Evolutionary conservation across 2,797 vertebrate species (phyloP), one percentile per base, ranked within the genome.

Genomic region (Anisognathus igniventris): DNA sequence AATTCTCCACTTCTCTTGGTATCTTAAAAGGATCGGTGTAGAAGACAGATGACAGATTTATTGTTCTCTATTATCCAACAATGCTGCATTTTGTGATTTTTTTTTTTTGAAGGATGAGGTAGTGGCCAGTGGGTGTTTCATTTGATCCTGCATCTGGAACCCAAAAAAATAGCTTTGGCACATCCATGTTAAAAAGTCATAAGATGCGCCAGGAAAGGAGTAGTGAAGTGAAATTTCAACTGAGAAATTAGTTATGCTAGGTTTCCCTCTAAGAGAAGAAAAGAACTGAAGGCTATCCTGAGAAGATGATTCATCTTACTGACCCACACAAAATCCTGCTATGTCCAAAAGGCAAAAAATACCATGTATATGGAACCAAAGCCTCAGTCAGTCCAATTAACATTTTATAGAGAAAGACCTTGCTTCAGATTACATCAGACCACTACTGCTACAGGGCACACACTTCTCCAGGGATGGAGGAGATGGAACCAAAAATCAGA

Each of bases 91-190:
- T 79, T 35, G 12, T n/a, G n/a, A 3, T 25, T 42, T 56, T 4
- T 30, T 10, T 66, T 28, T 51, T 31, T n/a, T 25, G 12, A n/a
- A 51, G 11, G 13, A 16, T 53, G 20, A 3, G 1, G 6, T 28
- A 2, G 10, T 7, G 3, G 4, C 4, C 17, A 10, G 5, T 8
- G 13, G 5, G 2, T 45, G 17, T 44, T 37, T 57, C 5, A 45
- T 65, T 60, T 57, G 25, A 61, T 9, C 14, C 45, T 84, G 19
- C 21, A 78, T 2, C 5, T 65, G 22, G 8, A 92, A 65, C 4
- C 7, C 54, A 15, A 2, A 73, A 73, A 60, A 91, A 66, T 0
- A n/a, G 0, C 7, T 73, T 73, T 54, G 33, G 6, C 6, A 70
- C 0, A 0, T 61, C 30, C 4, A 16, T 40, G 8, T 39, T 77